phyloP scores from a whole-genome alignment of 2,113 vertebrate genomes.

The Anolis sagrei region DNA sequence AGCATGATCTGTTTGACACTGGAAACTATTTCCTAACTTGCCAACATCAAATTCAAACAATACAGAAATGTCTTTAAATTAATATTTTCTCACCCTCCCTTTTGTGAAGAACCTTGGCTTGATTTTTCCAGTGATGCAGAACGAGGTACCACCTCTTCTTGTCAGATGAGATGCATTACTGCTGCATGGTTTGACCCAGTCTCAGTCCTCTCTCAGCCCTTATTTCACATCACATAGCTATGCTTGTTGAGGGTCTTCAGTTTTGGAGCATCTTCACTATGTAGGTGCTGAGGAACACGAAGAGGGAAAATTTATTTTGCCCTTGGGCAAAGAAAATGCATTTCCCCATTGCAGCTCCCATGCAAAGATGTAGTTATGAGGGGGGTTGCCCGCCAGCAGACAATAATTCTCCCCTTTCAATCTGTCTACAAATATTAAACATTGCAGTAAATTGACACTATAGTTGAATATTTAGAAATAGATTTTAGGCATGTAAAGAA shows the following conservation, averaged over 20 bases:
- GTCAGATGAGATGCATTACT: not conserved
- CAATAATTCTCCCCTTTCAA: too few relatives aligned
- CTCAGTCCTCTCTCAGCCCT: too few relatives aligned
- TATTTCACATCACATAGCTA: not conserved
- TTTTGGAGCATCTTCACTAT: not conserved
- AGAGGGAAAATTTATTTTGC: not conserved
- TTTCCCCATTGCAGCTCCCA: not conserved
- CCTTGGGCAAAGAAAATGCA: not conserved
- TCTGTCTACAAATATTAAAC: too few relatives aligned
- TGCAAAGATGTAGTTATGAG: too few relatives aligned
- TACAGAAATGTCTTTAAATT: too few relatives aligned
- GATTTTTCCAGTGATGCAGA: not conserved
- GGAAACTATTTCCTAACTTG: not conserved
- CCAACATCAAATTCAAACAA: not conserved
- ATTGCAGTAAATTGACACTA: too few relatives aligned
- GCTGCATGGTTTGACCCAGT: not conserved
- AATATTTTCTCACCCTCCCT: not conserved
- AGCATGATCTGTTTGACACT: not conserved
- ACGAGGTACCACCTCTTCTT: not conserved
- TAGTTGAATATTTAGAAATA: too few relatives aligned
- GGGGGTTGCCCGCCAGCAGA: too few relatives aligned
- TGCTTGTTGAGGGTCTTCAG: not conserved
- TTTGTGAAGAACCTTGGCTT: not conserved
- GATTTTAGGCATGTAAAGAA: too few relatives aligned
- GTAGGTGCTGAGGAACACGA: not conserved